Percentiles rank a stretch among this genome's conserved stretches.
These are phyloP conservation scores for Amphiprion ocellaris DNA, from an alignment of 2,113 vertebrate species.

Conservation along the genomic window DNA sequence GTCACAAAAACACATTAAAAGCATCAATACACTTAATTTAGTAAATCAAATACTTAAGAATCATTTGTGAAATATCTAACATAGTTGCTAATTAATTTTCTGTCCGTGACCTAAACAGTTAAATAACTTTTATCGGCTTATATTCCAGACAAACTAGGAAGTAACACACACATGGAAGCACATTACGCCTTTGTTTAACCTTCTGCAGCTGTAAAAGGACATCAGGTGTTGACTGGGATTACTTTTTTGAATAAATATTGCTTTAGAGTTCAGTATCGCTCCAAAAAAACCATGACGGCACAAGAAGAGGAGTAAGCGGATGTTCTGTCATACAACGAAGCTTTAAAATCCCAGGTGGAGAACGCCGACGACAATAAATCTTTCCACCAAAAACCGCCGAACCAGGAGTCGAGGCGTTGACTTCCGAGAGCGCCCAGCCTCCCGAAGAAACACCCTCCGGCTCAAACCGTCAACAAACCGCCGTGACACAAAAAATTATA, in stretches of 20 bases:
- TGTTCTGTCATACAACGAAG: constrained; percentile 11
- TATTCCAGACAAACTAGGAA: constrained; percentile 10
- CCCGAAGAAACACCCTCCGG: constrained; percentile 58
- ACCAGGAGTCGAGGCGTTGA: constrained; percentile 55
- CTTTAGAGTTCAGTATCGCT: constrained; percentile 30
- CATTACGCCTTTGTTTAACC: constrained; percentile 49
- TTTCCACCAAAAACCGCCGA: constrained; percentile 10
- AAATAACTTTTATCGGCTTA: neutral
- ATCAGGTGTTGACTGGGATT: constrained; percentile 48
- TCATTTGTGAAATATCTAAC: neutral
- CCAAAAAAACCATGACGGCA: constrained; percentile 16
- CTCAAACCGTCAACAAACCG: constrained; percentile 70
- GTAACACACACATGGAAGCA: constrained; percentile 17
- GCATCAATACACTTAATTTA: neutral
- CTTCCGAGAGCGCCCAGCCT: constrained; percentile 56
- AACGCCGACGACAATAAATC: constrained; percentile 44
- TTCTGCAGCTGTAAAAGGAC: constrained; percentile 48
- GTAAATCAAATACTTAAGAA: neutral
- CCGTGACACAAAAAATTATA: constrained; percentile 67
- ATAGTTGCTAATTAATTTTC: too few relatives aligned
- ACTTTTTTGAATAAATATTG: constrained; percentile 61
- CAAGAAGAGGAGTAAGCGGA: constrained; percentile 39
- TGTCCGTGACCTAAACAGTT: too few relatives aligned
- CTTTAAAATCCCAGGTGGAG: constrained; percentile 38
- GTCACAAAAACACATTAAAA: neutral